phyloP scores from a whole-genome alignment of 2,888 invertebrate species.

The Pinctada fucata region DNA sequence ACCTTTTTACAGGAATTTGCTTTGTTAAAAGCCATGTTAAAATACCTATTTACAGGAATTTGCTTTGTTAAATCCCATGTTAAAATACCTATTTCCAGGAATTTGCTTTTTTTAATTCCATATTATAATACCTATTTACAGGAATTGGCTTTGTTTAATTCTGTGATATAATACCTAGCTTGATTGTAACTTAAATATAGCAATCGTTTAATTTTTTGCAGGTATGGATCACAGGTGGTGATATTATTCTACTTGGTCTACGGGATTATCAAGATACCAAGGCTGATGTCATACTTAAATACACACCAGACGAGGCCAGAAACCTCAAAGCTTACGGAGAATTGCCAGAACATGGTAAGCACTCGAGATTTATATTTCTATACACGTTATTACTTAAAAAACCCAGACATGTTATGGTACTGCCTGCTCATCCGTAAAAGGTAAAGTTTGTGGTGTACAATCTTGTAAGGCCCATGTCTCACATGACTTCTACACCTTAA shows the following conservation, averaged over 20 bases:
- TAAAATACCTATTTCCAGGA: too few relatives aligned
- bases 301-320: slow-evolving; percentile 98
- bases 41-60: too few relatives aligned
- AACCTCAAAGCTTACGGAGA: slow-evolving; percentile 99
- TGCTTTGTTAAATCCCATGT: too few relatives aligned
- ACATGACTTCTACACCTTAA: background rate
- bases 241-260: slow-evolving; percentile 97
- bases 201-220: slow-evolving; percentile 63
- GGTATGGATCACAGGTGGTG: slow-evolving; percentile 99
- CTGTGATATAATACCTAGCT: too few relatives aligned
- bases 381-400: background rate
- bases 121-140: too few relatives aligned
- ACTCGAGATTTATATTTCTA: background rate
- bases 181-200: too few relatives aligned
- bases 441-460: background rate
- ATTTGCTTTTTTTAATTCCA: too few relatives aligned
- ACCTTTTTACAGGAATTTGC: too few relatives aligned
- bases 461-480: background rate
- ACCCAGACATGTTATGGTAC: too few relatives aligned
- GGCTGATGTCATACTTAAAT: slow-evolving; percentile 99
- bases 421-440: too few relatives aligned
- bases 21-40: too few relatives aligned
- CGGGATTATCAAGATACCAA: slow-evolving; percentile 93
- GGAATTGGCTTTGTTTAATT: too few relatives aligned
- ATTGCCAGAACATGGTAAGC: slow-evolving; percentile 92